A percentile compares a stretch with the other conserved stretches of the same genome.
These are phyloP conservation scores for Toxotes lorentzi DNA, from an alignment of 2,797 vertebrate species.

Conservation along the genomic window DNA sequence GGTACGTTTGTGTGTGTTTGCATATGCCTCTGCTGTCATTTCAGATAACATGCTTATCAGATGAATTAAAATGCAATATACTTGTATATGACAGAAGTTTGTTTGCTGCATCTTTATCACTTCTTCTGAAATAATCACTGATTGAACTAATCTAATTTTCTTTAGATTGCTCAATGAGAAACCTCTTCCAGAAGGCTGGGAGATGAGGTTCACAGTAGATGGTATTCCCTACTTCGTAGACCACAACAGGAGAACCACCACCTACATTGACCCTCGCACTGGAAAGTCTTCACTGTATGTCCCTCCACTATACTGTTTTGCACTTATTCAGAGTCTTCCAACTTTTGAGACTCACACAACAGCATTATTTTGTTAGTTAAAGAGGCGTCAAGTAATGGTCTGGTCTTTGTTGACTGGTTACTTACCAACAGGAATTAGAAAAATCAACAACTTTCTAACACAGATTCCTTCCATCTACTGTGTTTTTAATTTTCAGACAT, in stretches of 20 bases:
- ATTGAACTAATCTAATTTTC: not conserved
- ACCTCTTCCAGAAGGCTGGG: slow-evolving; percentile 98
- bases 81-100: not conserved
- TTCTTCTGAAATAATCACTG: not conserved
- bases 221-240: slow-evolving; percentile 99
- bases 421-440: too few relatives aligned
- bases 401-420: not conserved
- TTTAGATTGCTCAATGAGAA: slow-evolving; percentile 95
- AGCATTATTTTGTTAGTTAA: not conserved
- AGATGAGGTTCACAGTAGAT: slow-evolving; percentile 99
- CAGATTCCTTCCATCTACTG: too few relatives aligned
- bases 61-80: not conserved
- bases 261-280: slow-evolving; percentile 97
- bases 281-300: slow-evolving; percentile 98
- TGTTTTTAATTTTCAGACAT: not conserved
- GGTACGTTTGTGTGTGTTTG: slow-evolving; percentile 82
- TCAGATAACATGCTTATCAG: not conserved
- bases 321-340: not conserved
- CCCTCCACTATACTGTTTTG: not conserved
- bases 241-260: slow-evolving; percentile 96
- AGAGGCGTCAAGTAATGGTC: not conserved
- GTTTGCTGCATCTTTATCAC: not conserved
- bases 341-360: not conserved
- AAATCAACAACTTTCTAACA: too few relatives aligned
- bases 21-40: not conserved